Conservation (phyloP, 2,113 vertebrate genomes). For the Grus americana region DNA sequence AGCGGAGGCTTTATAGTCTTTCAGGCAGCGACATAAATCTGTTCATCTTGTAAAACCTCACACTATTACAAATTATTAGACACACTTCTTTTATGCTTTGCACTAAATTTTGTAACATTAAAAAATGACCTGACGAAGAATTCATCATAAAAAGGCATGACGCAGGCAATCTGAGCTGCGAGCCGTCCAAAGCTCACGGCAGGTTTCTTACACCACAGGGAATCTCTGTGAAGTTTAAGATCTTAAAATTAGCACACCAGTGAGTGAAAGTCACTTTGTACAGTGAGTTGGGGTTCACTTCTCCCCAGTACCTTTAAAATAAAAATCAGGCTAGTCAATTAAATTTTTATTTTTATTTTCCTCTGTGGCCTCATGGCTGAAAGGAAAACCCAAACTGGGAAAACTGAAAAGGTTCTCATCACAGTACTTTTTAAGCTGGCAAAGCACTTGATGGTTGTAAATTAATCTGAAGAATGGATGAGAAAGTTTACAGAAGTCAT, state of each 20-base stretch:
- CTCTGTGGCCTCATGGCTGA: background rate
- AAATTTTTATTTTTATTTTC: background rate
- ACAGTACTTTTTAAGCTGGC: background rate
- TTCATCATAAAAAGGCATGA: background rate
- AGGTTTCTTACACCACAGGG: slow-evolving; percentile 1
- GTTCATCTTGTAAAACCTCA: background rate
- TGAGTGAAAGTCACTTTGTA: slow-evolving; percentile 2
- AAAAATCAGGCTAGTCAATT: background rate
- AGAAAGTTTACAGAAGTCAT: background rate
- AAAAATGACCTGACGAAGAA: background rate
- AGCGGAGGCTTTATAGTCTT: background rate
- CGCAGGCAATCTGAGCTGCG: background rate
- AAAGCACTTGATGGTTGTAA: background rate
- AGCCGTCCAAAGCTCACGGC: background rate
- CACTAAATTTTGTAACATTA: background rate
- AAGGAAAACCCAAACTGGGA: background rate
- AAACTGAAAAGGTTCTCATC: background rate
- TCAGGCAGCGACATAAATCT: background rate
- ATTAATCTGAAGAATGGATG: background rate
- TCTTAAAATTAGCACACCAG: background rate
- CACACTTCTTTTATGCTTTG: background rate
- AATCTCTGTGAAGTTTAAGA: background rate
- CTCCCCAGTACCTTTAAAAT: background rate
- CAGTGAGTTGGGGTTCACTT: background rate
- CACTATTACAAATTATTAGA: background rate